Conservation (phyloP, 2,113 vertebrate species). For the Merops nubicus region DNA sequence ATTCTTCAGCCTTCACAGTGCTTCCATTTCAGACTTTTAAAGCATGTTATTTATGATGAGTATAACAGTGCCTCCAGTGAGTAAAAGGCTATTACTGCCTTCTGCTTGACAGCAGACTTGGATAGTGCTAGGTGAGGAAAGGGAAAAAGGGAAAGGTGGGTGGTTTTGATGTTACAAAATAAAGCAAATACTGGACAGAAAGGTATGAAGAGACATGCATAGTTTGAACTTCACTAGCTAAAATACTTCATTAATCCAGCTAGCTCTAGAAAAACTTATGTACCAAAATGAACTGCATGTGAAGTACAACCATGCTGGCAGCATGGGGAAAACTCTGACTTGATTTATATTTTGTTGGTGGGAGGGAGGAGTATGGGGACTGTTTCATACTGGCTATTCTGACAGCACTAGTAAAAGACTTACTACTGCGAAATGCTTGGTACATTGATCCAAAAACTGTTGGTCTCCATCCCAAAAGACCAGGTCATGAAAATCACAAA, state of each 20-base stretch:
- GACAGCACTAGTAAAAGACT: background rate
- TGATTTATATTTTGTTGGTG: background rate
- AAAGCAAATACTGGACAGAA: background rate
- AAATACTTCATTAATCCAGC: background rate
- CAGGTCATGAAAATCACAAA: background rate
- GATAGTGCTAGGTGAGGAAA: background rate
- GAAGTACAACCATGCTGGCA: background rate
- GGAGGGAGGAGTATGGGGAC: background rate
- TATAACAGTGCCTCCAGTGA: background rate
- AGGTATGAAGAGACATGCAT: fast-evolving
- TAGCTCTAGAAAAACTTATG: background rate
- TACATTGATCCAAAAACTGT: too few species aligned
- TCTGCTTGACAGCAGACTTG: background rate
- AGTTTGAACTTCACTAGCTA: background rate
- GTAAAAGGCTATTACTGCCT: background rate
- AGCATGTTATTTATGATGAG: background rate
- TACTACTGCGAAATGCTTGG: background rate
- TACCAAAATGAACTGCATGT: background rate
- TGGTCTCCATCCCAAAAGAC: background rate
- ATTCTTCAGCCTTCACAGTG: background rate
- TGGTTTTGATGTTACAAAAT: background rate
- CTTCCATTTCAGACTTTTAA: background rate
- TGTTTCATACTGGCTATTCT: background rate
- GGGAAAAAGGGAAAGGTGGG: background rate
- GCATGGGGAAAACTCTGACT: background rate